Evolutionary conservation across 2,797 vertebrate genomes (phyloP), one percentile per base, ranked within the genome.

Genomic region (Enteromius treurensis): DNA sequence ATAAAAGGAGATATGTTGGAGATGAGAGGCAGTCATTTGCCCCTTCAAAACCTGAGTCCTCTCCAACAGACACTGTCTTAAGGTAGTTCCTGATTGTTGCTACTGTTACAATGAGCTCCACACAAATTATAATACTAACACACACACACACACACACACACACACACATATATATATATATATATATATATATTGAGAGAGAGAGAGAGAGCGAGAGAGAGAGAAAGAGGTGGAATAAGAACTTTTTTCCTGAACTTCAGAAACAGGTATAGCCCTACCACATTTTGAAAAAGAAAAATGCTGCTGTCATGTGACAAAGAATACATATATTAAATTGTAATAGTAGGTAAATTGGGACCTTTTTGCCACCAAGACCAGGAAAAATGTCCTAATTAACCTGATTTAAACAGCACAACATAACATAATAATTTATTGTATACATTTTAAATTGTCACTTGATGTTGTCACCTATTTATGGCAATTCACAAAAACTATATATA

Each of bases 51-150:
- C 77, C 86, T 84, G 87, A 82, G 89, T 88, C 26, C 89, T 90
- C 88, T 90, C 90, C 90, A 91, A 91, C 90, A 92, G 91, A 92
- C 90, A 91, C 88, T 89, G 92, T 90, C 91, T 88, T 89, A 79
- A 90, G 90, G 89, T 81, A 83, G 89, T 85, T 81, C 83, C 79
- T 79, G 88, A 91, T 91, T 90, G 86, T 60, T 77, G 70, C 29
- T 64, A 84, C 60, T 77, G 71, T 75, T 82, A 67, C 45, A 83
- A 82, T 34, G 19, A 51, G 34, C 23, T 69, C 69, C 65, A 75
- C 53, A 73, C 58, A 62, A 29, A 29, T 62, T 60, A 1, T 60
- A 60, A 60, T 14, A 60, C 11, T 32, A 51, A n/a, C n/a, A n/a
- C n/a, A n/a, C n/a, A n/a, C n/a, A n/a, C n/a, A n/a, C n/a, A n/a